These are phyloP conservation scores for Rachycentron canadum DNA, from an alignment of 2,797 vertebrate species.

Conservation along the genomic window DNA sequence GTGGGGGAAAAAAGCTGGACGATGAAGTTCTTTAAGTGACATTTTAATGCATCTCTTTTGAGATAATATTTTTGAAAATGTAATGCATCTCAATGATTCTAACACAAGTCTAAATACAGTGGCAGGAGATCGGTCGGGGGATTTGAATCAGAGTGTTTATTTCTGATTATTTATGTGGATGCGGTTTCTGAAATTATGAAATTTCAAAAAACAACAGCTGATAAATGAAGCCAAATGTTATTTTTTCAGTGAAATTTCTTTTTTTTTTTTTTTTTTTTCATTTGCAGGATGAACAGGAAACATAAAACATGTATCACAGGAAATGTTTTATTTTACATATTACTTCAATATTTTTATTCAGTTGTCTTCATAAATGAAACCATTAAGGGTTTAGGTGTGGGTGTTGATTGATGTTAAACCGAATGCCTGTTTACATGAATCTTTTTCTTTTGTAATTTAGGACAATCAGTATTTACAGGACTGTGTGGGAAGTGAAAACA, in stretches of 20 bases:
- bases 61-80: conserved; percentile 15
- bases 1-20: conserved; percentile 15
- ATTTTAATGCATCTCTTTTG: conserved; percentile 41
- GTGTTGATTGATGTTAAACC: neutral
- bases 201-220: no score
- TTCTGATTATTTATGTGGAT: conserved; percentile 21
- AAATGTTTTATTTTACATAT: conserved; percentile 18
- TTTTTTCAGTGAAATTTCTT: no score
- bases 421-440: neutral
- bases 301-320: neutral
- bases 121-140: conserved; percentile 3
- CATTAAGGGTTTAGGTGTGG: neutral
- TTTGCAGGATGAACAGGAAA: conserved; percentile 11
- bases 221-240: no score
- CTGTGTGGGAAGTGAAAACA: conserved; percentile 48
- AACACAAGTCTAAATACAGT: conserved; percentile 28
- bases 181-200: conserved; percentile 6
- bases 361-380: conserved; percentile 14
- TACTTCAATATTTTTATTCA: neutral
- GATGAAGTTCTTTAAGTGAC: conserved; percentile 40
- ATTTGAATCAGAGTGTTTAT: conserved; percentile 13
- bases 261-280: conserved; percentile 8
- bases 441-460: neutral
- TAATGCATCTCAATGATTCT: conserved; percentile 17
- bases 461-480: neutral